phyloP scores from a whole-genome alignment of 53 echinoderm and acorn worm genomes.

The Glandiceps talaboti region DNA sequence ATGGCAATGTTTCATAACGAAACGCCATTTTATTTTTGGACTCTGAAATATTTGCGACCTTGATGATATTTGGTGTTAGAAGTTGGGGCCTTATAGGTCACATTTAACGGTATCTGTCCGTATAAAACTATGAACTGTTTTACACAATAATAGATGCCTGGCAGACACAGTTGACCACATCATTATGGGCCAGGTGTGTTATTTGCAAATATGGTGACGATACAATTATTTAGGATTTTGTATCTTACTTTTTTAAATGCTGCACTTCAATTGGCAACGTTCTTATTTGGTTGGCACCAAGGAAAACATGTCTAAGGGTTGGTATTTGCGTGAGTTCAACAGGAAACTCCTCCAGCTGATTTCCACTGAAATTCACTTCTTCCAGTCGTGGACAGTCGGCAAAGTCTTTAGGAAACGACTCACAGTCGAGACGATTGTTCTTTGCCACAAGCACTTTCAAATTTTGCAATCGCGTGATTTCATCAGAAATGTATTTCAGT shows the following conservation, averaged over 20 bases:
- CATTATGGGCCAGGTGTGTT: too few species aligned
- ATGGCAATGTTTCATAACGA: too few species aligned
- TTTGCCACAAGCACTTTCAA: conserved; percentile 48
- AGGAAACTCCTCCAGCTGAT: conserved; percentile 65
- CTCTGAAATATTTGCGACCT: too few species aligned
- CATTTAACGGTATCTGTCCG: too few species aligned
- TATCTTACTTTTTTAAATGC: conserved; percentile 45
- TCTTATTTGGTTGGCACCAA: conserved; percentile 78
- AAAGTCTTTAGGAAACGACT: conserved; percentile 82
- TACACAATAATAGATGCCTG: too few species aligned
- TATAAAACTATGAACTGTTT: too few species aligned
- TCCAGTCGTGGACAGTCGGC: conserved; percentile 47
- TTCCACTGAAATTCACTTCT: conserved; percentile 74
- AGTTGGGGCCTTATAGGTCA: too few species aligned
- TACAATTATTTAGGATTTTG: too few species aligned
- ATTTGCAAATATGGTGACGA: too few species aligned
- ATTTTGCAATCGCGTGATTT: conserved; percentile 33
- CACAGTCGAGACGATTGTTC: conserved; percentile 59
- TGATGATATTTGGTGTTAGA: too few species aligned
- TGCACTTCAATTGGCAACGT: conserved; percentile 51
- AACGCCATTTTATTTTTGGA: too few species aligned
- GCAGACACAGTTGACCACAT: too few species aligned
- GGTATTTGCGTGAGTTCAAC: conserved; percentile 41
- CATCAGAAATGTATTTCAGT: conserved; percentile 48
- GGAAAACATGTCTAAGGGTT: conserved; percentile 39